These are phyloP conservation scores for Platycercus adscitus DNA, from an alignment of 2,113 vertebrate species.

Conservation along the genomic window DNA sequence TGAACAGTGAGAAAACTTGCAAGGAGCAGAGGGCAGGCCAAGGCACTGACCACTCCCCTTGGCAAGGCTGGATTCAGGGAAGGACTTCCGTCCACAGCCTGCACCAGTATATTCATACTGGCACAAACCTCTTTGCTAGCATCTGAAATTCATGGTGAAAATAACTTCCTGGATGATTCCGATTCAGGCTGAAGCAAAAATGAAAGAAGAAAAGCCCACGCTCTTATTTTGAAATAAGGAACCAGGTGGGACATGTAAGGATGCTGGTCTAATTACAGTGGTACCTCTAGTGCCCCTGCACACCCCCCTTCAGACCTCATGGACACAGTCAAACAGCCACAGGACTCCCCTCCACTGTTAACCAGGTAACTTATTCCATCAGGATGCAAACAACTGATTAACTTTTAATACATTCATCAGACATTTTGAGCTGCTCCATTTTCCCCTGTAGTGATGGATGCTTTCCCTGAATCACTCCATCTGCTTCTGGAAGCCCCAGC, in stretches of 20 bases:
- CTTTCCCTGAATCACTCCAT: not conserved
- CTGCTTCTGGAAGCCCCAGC: not conserved
- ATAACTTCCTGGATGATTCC: not conserved
- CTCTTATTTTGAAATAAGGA: not conserved
- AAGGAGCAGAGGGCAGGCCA: not conserved
- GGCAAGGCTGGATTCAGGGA: not conserved
- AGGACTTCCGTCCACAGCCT: not conserved
- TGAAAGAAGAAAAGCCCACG: not conserved
- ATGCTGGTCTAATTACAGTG: not conserved
- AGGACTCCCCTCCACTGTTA: not conserved
- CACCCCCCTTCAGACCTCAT: not conserved
- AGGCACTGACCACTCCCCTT: not conserved
- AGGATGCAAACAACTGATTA: not conserved
- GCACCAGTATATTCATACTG: not conserved
- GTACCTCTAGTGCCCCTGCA: not conserved
- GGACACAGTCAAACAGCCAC: not conserved
- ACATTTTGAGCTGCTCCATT: not conserved
- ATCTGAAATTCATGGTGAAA: not conserved
- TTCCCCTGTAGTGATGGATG: not conserved
- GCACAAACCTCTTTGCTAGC: not conserved
- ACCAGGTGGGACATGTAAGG: not conserved
- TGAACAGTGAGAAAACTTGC: not conserved
- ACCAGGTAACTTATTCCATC: not conserved
- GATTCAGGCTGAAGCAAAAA: not conserved
- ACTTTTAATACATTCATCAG: not conserved